phyloP scores from a whole-genome alignment of 2,888 invertebrate genomes.

The Parascotia fuliginaria region DNA sequence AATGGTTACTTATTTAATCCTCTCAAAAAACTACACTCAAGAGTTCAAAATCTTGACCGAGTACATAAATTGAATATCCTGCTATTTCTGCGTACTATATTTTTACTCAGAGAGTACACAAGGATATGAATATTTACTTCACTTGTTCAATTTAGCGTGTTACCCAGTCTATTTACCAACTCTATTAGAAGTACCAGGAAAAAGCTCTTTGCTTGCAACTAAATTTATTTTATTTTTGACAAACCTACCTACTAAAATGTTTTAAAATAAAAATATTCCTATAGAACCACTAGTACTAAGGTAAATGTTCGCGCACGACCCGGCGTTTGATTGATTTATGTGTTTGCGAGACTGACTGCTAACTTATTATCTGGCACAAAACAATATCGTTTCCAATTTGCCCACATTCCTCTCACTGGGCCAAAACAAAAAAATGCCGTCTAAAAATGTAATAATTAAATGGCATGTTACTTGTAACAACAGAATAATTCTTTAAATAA shows the following conservation, averaged over 20 bases:
- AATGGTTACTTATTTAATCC: too few relatives aligned
- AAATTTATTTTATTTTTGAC: too few relatives aligned
- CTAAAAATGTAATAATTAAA: slow-evolving; percentile 11
- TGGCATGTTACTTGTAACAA: slow-evolving; percentile 35
- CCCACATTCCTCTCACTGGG: background rate
- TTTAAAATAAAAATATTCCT: background rate
- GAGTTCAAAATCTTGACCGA: background rate
- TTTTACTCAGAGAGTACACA: slow-evolving; percentile 4
- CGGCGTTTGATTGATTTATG: slow-evolving; percentile 1
- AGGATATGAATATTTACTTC: slow-evolving; percentile 17
- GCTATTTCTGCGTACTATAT: background rate
- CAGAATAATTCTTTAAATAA: slow-evolving; percentile 50
- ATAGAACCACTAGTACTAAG: background rate
- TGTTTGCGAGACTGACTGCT: background rate
- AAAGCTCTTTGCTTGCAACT: slow-evolving; percentile 22
- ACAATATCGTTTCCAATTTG: background rate
- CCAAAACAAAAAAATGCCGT: background rate
- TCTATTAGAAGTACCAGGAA: slow-evolving; percentile 32
- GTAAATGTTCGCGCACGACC: background rate
- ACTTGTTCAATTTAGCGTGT: slow-evolving; percentile 27
- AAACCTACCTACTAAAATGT: too few relatives aligned
- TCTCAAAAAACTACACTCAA: too few relatives aligned
- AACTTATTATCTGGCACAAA: background rate
- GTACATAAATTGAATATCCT: background rate
- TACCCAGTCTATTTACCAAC: slow-evolving; percentile 25